phyloP scores from a whole-genome alignment of 2,113 vertebrate genomes.

The Mormoops blainvillei region DNA sequence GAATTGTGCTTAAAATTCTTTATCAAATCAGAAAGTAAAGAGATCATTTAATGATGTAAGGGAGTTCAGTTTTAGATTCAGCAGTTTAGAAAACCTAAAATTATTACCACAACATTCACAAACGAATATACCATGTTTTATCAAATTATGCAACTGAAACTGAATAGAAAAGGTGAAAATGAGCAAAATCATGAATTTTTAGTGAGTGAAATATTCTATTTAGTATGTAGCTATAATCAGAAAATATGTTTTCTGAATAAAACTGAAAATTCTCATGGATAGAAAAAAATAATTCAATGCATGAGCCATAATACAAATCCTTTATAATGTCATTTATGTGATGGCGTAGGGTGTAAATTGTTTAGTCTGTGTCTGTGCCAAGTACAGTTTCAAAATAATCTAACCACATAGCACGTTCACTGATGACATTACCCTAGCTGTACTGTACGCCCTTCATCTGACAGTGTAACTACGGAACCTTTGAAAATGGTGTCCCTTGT shows the following conservation, averaged over 20 bases:
- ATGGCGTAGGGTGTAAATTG: background rate
- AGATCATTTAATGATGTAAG: background rate
- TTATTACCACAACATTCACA: background rate
- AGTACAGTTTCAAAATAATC: background rate
- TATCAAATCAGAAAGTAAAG: background rate
- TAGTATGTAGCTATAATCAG: background rate
- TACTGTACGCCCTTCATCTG: conserved; percentile 29
- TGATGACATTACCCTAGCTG: conserved; percentile 19
- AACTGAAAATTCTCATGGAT: background rate
- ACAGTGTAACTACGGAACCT: conserved; percentile 30
- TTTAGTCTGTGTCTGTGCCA: background rate
- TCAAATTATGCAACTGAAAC: background rate
- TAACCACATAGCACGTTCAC: background rate
- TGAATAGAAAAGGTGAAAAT: background rate
- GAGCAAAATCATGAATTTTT: background rate
- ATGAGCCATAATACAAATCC: background rate
- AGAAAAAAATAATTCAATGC: background rate
- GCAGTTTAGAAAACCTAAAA: conserved; percentile 20
- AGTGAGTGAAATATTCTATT: background rate
- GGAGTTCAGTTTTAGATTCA: background rate
- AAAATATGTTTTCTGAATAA: background rate
- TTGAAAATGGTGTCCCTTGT: conserved; percentile 50
- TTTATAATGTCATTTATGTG: background rate
- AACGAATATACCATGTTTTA: background rate
- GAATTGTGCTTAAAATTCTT: background rate